phyloP scores from a whole-genome alignment of 2,113 vertebrate genomes.

The Clupea harengus region DNA sequence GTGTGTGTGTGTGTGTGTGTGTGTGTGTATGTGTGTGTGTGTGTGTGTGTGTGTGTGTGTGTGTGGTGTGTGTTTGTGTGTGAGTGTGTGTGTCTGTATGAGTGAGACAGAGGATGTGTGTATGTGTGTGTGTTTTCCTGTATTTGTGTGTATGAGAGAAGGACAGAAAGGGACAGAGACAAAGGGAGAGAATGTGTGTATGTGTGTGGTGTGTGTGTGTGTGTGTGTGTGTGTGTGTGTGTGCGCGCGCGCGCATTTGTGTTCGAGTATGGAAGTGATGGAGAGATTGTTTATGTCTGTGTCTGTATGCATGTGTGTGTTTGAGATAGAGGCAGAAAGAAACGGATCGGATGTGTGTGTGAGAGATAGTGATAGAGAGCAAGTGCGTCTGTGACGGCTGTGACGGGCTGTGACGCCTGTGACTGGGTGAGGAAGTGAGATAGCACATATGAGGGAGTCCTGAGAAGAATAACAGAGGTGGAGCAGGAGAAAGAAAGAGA shows the following conservation, averaged over 20 bases:
- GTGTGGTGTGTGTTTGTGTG: background rate
- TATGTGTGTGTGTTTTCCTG: background rate
- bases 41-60: background rate
- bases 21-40: too few relatives aligned
- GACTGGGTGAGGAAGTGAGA: background rate
- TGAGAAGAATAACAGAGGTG: background rate
- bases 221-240: too few relatives aligned
- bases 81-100: conserved; percentile 14
- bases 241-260: too few relatives aligned
- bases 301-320: background rate
- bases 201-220: too few relatives aligned
- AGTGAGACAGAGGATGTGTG: background rate
- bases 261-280: too few relatives aligned
- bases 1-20: too few relatives aligned
- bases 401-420: too few relatives aligned
- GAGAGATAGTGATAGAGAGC: background rate
- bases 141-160: background rate
- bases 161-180: background rate
- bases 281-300: background rate
- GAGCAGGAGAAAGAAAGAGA: background rate
- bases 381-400: background rate
- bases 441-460: background rate
- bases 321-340: background rate
- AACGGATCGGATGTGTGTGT: background rate
- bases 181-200: background rate